Conservation (phyloP, 2,888 invertebrate genomes). For the Ephialtes manifestator region DNA sequence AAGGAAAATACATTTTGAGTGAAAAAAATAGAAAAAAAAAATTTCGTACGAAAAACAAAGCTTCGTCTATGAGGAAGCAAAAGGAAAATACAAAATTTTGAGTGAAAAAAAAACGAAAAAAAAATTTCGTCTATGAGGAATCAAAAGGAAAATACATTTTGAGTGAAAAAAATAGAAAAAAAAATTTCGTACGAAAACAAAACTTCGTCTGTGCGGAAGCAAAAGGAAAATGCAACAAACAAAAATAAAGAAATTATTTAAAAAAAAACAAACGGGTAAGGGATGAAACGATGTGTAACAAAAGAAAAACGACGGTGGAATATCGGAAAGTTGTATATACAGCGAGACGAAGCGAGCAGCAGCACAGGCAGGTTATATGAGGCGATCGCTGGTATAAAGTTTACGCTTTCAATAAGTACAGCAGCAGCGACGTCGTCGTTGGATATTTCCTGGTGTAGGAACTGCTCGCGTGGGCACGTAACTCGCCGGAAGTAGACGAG, state of each 20-base stretch:
- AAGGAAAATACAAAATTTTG: too few relatives aligned
- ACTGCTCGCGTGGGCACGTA: neutral
- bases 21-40: too few relatives aligned
- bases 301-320: neutral
- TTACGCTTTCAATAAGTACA: conserved; percentile 17
- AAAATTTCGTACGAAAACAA: too few relatives aligned
- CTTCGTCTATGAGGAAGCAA: too few relatives aligned
- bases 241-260: neutral
- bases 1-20: too few relatives aligned
- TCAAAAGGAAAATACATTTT: too few relatives aligned
- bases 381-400: conserved; percentile 18
- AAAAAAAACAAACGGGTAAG: neutral
- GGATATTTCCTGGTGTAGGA: conserved; percentile 7
- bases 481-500: conserved; percentile 14
- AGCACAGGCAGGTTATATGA: conserved; percentile 6
- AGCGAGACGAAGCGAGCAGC: neutral
- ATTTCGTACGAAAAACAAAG: too few relatives aligned
- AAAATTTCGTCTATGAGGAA: too few relatives aligned
- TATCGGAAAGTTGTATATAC: neutral
- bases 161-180: too few relatives aligned
- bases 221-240: neutral
- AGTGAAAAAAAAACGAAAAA: too few relatives aligned
- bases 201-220: too few relatives aligned
- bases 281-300: neutral
- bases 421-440: neutral